Base-by-base conservation (phyloP, 2,797 vertebrate species). In the Gallinago solitaria region DNA sequence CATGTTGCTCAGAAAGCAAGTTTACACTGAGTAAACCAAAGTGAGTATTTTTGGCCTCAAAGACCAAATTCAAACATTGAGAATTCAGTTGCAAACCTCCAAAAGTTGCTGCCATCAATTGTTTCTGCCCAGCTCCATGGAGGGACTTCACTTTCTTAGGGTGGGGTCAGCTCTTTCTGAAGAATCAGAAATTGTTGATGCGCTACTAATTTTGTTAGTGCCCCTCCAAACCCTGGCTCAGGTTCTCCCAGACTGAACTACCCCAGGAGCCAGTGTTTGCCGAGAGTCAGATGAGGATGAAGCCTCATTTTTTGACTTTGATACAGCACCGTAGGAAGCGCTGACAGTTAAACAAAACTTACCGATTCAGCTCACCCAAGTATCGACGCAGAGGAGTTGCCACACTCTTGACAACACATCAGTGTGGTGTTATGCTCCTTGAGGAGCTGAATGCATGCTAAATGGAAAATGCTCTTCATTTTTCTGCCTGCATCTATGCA, bases 321-420 rank as follows among this genome's bases (percentile, higher is more conserved):
- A 73, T 56, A 32, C 17, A 67, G 64, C 33, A 47, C 43, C 5
- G 14, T 70, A 60, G 89, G 81, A 90, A 93, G 57, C 37, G 41
- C 57, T 95, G 90, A 87, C 83, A 86, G 70, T 87, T 69, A 77
- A 92, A 93, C 48, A 82, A 94, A 93, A 92, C 75, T 76, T 89
- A 93, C 73, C 82, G 86, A 94, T 89, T 97, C 94, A 91, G 90
- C 86, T 96, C 56, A 89, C 59, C 64, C 51, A 76, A 92, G 81
- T 67, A 56, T 70, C 67, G 93, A 30, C 5, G 5, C 81, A 90
- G 90, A 94, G 81, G 89, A 95, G 74, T 16, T 92, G 63, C 95
- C 56, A 84, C 20, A 1, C 48, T 91, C 64, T 73, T 90, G 92
- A 74, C 90, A 96, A 51, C 59, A 60, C 32, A 74, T 92, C 92